Conservation (phyloP, 2,888 invertebrate species). For the Mycogona germanica region DNA sequence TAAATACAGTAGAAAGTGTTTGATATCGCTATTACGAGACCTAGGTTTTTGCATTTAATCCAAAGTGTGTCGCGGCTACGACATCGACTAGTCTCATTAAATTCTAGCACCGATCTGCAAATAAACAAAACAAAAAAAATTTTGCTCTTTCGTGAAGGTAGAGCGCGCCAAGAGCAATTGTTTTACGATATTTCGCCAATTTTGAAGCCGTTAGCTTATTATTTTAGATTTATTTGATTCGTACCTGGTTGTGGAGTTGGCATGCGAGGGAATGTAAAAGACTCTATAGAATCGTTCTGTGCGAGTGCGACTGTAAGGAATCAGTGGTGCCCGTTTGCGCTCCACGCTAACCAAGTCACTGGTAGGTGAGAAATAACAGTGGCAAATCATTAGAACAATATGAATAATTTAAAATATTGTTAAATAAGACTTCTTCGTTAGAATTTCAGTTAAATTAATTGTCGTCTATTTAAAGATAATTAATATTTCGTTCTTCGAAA, state of each 20-base stretch:
- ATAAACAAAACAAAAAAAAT: constrained; percentile 1
- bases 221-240: neutral
- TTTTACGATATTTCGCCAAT: no score
- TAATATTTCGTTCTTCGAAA: no score
- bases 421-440: no score
- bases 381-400: no score
- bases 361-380: neutral
- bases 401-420: no score
- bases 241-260: constrained; percentile 10
- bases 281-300: constrained; percentile 10
- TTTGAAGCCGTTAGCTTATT: no score
- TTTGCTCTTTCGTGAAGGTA: no score
- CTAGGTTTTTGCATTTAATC: constrained; percentile 47
- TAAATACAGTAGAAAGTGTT: no score
- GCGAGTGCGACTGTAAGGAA: neutral
- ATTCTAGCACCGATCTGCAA: constrained; percentile 32
- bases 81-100: constrained; percentile 51
- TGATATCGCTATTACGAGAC: constrained; percentile 3
- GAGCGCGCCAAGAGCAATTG: no score
- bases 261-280: constrained; percentile 5
- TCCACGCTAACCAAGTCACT: constrained; percentile 19
- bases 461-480: constrained; percentile 4
- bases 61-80: constrained; percentile 48
- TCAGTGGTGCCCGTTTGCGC: constrained; percentile 10
- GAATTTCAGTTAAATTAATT: constrained; percentile 4